These are phyloP conservation scores for Nephrotoma flavescens DNA, from an alignment of 2,888 invertebrate species.

Conservation along the genomic window DNA sequence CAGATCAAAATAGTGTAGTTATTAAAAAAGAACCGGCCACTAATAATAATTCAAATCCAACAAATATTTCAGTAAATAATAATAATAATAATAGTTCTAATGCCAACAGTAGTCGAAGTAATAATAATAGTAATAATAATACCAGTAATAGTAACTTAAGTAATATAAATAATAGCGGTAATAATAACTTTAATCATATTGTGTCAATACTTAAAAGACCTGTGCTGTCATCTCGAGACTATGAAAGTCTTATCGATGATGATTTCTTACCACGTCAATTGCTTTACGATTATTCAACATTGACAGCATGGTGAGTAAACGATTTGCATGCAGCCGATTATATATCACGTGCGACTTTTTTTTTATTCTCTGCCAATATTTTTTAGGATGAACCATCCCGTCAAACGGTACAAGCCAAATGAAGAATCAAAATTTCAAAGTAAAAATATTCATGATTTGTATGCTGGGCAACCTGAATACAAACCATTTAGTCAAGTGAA, in stretches of 20 bases:
- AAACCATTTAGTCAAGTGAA: slow-evolving; percentile 17
- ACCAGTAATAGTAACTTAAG: slow-evolving; percentile 7
- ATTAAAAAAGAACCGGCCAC: slow-evolving; percentile 1
- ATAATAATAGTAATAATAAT: background rate
- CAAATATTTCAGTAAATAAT: background rate
- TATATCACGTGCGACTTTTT: background rate
- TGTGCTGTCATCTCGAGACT: slow-evolving; percentile 57
- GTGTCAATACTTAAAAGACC: slow-evolving; percentile 53
- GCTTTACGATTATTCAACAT: slow-evolving; percentile 77
- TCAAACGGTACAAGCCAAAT: slow-evolving; percentile 67
- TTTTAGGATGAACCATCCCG: slow-evolving; percentile 71
- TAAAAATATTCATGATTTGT: slow-evolving; percentile 37
- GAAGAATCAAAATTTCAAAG: slow-evolving; percentile 32
- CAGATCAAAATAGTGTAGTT: slow-evolving; percentile 17
- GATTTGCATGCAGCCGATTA: background rate
- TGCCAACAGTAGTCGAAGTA: background rate
- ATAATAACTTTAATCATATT: slow-evolving; percentile 11
- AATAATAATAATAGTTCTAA: background rate
- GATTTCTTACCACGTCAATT: slow-evolving; percentile 66
- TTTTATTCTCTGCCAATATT: background rate
- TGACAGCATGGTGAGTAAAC: slow-evolving; percentile 61
- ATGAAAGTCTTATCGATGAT: slow-evolving; percentile 63
- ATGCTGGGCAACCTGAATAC: slow-evolving; percentile 43
- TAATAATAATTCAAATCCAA: slow-evolving; percentile 3
- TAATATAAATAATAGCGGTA: slow-evolving; percentile 8